Conservation (phyloP, 2,797 vertebrate species). For the Rhincodon typus region DNA sequence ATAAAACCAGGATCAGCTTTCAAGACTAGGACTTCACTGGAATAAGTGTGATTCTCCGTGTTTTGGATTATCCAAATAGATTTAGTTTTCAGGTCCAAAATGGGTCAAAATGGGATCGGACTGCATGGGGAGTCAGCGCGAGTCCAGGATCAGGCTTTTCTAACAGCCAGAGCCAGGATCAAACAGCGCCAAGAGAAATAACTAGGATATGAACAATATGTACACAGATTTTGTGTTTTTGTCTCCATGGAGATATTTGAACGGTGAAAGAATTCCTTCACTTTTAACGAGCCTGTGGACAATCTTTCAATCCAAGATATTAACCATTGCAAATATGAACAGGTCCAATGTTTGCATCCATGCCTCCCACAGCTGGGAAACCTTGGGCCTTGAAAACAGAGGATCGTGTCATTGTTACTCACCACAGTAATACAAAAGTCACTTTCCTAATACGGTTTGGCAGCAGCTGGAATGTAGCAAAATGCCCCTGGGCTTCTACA, state of each 20-base stretch:
- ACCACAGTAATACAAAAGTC: neutral
- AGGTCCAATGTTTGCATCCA: neutral
- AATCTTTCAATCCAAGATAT: neutral
- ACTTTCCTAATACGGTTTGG: neutral
- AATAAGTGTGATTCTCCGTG: neutral
- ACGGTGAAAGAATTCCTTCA: neutral
- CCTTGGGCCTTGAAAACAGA: neutral
- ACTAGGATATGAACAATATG: neutral
- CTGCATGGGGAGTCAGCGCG: neutral
- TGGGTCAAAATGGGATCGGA: neutral
- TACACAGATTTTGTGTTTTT: neutral
- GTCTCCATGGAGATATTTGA: neutral
- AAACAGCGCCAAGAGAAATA: neutral
- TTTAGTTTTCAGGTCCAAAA: neutral
- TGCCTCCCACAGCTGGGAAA: neutral
- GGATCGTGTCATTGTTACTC: neutral
- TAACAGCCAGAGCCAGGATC: neutral
- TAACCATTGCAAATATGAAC: neutral
- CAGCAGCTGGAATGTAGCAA: neutral
- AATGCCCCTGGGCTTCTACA: too few relatives aligned
- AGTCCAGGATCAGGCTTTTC: neutral
- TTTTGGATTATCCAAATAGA: neutral
- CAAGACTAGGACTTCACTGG: neutral
- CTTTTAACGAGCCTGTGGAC: neutral
- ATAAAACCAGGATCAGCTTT: neutral